phyloP scores from a whole-genome alignment of 2,113 vertebrate genomes.

The Sturnira hondurensis region DNA sequence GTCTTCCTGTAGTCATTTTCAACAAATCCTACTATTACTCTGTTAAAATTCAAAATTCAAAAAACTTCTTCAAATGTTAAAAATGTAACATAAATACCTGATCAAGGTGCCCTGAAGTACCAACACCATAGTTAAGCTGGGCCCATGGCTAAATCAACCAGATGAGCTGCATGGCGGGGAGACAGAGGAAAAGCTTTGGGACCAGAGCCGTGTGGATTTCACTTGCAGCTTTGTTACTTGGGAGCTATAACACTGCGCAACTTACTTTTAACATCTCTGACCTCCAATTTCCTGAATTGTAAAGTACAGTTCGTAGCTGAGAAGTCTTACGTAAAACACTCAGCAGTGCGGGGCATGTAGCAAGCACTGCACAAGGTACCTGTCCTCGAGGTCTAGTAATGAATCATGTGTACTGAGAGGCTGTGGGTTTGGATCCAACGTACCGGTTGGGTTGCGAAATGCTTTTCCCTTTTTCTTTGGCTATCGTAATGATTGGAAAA shows the following conservation, averaged over 20 bases:
- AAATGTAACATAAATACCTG: neutral
- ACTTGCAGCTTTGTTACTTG: neutral
- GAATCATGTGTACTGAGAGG: neutral
- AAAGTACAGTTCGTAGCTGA: neutral
- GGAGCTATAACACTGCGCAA: neutral
- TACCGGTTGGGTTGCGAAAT: neutral
- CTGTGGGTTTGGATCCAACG: neutral
- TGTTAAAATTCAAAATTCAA: neutral
- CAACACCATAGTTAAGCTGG: neutral
- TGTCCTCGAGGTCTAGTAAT: neutral
- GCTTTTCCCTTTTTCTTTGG: neutral
- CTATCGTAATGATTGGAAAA: neutral
- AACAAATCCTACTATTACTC: neutral
- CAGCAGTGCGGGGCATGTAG: too few species aligned
- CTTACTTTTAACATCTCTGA: neutral
- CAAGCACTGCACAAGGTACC: neutral
- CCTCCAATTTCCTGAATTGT: neutral
- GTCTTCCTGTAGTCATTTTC: neutral
- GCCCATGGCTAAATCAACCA: neutral
- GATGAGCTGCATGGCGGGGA: accelerated
- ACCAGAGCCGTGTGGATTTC: neutral
- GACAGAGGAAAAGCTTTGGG: neutral
- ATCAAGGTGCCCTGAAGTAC: neutral
- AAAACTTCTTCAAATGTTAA: neutral
- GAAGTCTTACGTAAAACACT: neutral